Base-by-base conservation (phyloP, 2,113 vertebrate species). In the Stegostoma tigrinum region DNA sequence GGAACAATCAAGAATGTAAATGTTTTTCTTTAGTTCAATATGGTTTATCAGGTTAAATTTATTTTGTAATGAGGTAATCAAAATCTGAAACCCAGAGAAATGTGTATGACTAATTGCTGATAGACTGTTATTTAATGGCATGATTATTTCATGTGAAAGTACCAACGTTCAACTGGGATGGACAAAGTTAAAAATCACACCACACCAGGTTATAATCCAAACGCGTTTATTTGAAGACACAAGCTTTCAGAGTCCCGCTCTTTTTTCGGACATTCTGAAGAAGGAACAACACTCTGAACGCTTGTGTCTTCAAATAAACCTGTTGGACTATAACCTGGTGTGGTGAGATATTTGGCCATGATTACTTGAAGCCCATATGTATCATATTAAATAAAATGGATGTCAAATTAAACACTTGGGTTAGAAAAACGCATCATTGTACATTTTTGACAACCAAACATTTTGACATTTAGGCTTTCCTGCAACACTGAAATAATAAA, bases 401-500 rank as follows among this genome's bases (percentile, higher is more conserved):
- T 93, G 89, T 34, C 34, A 93, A 34, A 66, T 17, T 64, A 38
- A 91, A 34, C 34, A 64, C 66, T 64, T n/a, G 55, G 27, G 55
- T 91, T 91, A 66, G 61, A 17, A 91, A 64, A 91, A 66, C 21
- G 27, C 64, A 66, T 55, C 12, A 34, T 91, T 15, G 8, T 66
- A 38, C 64, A 66, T 66, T 91, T 66, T 38, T 91, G 61, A 91
- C 38, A 17, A 17, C 61, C 87, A 90, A 90, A 90, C n/a, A 64
- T 93, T 93, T 93, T 93, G 55, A 93, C 89, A 66, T 93, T 66
- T 64, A 10, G 52, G 61, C 34, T 93, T 93, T 93, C 17, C 89
- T 93, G 55, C n/a, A 93, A 66, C 89, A 38, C 61, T 93, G 66
- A 93, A 66, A 93, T 93, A 93, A 93, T 93, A 93, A 93, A 66